Percentiles rank a stretch among this genome's conserved stretches.
Evolutionary conservation across 2,797 vertebrate genomes (phyloP).

Genomic region (Pseudocheirus occidentalis): DNA sequence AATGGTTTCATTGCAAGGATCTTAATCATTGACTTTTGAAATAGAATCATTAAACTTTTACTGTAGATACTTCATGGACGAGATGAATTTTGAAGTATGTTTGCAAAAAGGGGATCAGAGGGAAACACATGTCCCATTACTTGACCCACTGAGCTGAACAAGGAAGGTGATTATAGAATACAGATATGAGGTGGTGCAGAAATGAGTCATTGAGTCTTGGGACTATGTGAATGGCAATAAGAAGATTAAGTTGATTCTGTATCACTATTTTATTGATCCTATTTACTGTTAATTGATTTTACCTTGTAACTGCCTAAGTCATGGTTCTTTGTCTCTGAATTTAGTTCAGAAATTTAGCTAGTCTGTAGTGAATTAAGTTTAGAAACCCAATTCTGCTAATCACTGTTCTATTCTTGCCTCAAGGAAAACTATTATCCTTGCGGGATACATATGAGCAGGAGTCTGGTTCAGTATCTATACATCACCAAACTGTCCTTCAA

Average conservation of each 20-base stretch:
- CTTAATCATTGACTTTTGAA: conserved; percentile 70
- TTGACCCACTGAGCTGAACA: background rate
- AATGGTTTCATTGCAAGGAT: conserved; percentile 41
- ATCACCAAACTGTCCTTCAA: background rate
- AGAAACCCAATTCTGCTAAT: background rate
- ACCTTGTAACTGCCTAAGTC: background rate
- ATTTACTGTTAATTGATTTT: background rate
- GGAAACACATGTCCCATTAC: background rate
- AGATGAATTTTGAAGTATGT: background rate
- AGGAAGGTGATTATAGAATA: background rate
- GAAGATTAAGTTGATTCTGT: background rate
- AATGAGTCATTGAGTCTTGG: background rate
- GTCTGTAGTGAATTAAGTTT: background rate
- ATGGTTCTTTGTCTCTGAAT: background rate
- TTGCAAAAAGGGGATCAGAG: background rate
- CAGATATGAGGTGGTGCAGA: background rate
- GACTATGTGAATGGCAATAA: background rate
- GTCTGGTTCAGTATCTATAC: background rate
- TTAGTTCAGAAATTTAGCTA: background rate
- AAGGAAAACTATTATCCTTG: background rate
- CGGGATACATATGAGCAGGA: background rate
- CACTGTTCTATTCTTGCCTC: background rate
- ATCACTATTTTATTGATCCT: background rate
- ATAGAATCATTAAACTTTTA: conserved; percentile 13
- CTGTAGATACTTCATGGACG: background rate